A percentile compares a stretch with the other conserved stretches of the same genome.
Evolutionary conservation across 1,140 invertebrate species (phyloP).

Genomic region (Solenopsis invicta): DNA sequence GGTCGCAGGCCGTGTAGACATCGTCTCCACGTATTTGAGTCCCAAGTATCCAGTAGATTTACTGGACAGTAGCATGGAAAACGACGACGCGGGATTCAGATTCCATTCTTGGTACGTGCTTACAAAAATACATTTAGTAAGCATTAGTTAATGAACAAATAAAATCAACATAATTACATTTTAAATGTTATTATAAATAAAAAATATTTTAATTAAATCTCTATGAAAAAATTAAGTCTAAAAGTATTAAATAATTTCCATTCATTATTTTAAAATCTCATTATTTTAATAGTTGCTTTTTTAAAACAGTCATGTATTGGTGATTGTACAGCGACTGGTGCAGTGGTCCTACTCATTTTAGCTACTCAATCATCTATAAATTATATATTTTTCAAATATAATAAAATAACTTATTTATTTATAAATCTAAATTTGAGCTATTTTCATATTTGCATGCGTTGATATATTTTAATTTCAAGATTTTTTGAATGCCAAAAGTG

Average conservation of each 20-base stretch:
- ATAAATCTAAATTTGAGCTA: not conserved
- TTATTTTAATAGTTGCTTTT: no score
- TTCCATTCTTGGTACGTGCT: constrained; percentile 86
- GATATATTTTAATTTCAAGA: constrained; percentile 9
- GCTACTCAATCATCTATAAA: not conserved
- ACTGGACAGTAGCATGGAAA: constrained; percentile 91
- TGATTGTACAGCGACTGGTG: no score
- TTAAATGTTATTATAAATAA: no score
- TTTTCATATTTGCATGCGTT: constrained; percentile 23
- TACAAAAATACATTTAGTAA: not conserved
- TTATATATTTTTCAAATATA: not conserved
- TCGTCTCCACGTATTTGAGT: constrained; percentile 95
- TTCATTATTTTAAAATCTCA: no score
- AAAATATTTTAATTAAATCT: no score
- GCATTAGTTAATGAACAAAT: no score
- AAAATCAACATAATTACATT: no score
- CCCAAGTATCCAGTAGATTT: constrained; percentile 93
- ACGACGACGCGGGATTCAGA: constrained; percentile 89
- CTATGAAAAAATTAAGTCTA: no score
- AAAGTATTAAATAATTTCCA: no score
- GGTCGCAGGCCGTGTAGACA: constrained; percentile 93
- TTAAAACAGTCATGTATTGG: no score
- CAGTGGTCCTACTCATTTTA: not conserved
- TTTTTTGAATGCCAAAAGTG: not conserved
- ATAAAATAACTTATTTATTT: not conserved